These are phyloP conservation scores for Smittia sp. DNA, from an alignment of 2,888 invertebrate species.

Conservation along the genomic window DNA sequence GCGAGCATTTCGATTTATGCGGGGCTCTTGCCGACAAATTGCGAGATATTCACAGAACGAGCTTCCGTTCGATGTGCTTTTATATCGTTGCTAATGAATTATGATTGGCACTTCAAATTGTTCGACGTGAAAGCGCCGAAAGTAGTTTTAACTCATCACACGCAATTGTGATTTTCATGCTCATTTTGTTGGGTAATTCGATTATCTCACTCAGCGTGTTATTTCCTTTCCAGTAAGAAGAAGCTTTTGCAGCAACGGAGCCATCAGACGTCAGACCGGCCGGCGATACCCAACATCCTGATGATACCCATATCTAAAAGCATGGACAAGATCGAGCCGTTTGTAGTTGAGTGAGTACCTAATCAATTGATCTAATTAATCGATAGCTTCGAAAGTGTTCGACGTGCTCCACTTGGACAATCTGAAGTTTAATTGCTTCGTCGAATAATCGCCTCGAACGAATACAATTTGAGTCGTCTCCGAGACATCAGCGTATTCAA, in stretches of 20 bases:
- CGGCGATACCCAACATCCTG: conserved; percentile 7
- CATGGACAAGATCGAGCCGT: conserved; percentile 21
- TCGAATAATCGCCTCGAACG: too few relatives aligned
- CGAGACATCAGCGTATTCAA: too few relatives aligned
- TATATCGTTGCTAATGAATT: conserved; percentile 23
- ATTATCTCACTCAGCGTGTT: not conserved
- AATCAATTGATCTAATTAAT: too few relatives aligned
- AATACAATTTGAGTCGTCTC: too few relatives aligned
- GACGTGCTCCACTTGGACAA: too few relatives aligned
- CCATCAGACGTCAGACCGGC: conserved; percentile 11
- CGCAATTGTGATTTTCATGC: not conserved
- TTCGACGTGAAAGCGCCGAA: not conserved
- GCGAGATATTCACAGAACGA: not conserved
- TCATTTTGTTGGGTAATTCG: not conserved
- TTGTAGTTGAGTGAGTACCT: conserved; percentile 28
- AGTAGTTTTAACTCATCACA: not conserved
- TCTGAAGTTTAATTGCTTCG: too few relatives aligned
- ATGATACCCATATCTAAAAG: conserved; percentile 34
- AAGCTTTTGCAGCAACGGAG: conserved; percentile 25
- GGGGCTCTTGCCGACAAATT: not conserved
- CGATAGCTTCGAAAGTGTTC: too few relatives aligned
- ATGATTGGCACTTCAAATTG: conserved; percentile 22
- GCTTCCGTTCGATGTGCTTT: not conserved
- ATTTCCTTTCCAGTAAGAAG: conserved; percentile 28
- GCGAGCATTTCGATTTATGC: not conserved